A percentile compares a stretch with the other conserved stretches of the same genome.
These are phyloP conservation scores for Amniataba percoides DNA, from an alignment of 2,797 vertebrate species.

Conservation along the genomic window DNA sequence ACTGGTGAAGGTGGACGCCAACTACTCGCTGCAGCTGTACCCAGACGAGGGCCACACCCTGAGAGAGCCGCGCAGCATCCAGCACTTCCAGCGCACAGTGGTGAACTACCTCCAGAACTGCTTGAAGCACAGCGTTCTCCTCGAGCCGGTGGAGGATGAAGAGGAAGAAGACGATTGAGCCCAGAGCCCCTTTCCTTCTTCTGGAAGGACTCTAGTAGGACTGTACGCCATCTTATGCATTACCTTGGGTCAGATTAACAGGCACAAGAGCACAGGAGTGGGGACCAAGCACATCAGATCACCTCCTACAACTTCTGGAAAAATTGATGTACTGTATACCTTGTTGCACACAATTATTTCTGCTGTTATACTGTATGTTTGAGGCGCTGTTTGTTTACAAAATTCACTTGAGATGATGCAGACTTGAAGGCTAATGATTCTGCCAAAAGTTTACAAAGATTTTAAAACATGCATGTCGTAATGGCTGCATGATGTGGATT, in stretches of 20 bases:
- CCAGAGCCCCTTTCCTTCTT: conserved; percentile 32
- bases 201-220: conserved; percentile 53
- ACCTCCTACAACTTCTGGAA: conserved; percentile 66
- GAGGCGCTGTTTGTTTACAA: conserved; percentile 69
- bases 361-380: conserved; percentile 65
- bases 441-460: conserved; percentile 75
- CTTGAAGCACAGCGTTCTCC: conserved; percentile 79
- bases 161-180: conserved; percentile 83
- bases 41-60: conserved; percentile 88
- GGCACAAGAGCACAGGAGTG: conserved; percentile 73
- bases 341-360: conserved; percentile 69
- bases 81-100: conserved; percentile 85
- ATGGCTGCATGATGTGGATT: conserved; percentile 82
- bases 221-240: conserved; percentile 73
- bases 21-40: conserved; percentile 88
- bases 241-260: conserved; percentile 62
- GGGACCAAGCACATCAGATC: conserved; percentile 80
- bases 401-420: conserved; percentile 52
- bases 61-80: conserved; percentile 80
- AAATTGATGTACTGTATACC: conserved; percentile 62
- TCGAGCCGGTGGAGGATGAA: conserved; percentile 67
- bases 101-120: conserved; percentile 86
- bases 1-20: conserved; percentile 86
- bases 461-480: conserved; percentile 83
- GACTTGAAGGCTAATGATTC: conserved; percentile 52